Percentiles rank a stretch among this genome's conserved stretches.
phyloP scores from a whole-genome alignment of 2,888 invertebrate species.

The Drosophila antonietae region DNA sequence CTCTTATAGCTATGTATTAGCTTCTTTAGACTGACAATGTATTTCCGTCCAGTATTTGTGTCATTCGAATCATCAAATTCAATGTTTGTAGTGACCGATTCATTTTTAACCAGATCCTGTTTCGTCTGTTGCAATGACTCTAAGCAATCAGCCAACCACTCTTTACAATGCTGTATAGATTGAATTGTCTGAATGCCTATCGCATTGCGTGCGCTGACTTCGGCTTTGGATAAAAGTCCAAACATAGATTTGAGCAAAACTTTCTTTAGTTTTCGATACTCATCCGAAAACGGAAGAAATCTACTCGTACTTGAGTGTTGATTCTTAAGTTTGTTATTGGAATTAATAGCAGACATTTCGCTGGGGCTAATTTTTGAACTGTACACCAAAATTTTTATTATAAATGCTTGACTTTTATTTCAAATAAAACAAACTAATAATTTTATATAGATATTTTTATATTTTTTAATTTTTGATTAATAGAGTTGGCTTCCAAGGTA shows the following conservation, averaged over 20 bases:
- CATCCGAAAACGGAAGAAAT: neutral
- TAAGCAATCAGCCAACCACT: conserved; percentile 18
- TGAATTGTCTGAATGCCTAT: neutral
- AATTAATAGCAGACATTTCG: conserved; percentile 3
- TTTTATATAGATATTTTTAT: neutral
- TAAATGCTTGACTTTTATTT: conserved; percentile 20
- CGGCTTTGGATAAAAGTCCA: conserved; percentile 5
- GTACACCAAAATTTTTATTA: conserved; percentile 16
- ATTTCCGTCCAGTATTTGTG: neutral
- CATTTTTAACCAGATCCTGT: neutral
- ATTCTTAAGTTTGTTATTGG: neutral
- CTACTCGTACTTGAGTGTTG: neutral
- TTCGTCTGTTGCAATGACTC: neutral
- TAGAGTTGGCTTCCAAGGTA: neutral
- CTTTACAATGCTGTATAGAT: conserved; percentile 10
- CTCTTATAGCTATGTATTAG: conserved; percentile 1
- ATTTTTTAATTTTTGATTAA: neutral
- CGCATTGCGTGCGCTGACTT: neutral
- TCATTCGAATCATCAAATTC: neutral
- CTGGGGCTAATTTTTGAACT: neutral
- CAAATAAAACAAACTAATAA: neutral
- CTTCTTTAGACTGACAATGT: conserved; percentile 4
- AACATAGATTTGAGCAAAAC: conserved; percentile 22
- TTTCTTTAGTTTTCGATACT: conserved; percentile 1
- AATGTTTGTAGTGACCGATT: neutral